phyloP scores from a whole-genome alignment of 2,797 vertebrate species.

The Lepidocolaptes lacrymiger region DNA sequence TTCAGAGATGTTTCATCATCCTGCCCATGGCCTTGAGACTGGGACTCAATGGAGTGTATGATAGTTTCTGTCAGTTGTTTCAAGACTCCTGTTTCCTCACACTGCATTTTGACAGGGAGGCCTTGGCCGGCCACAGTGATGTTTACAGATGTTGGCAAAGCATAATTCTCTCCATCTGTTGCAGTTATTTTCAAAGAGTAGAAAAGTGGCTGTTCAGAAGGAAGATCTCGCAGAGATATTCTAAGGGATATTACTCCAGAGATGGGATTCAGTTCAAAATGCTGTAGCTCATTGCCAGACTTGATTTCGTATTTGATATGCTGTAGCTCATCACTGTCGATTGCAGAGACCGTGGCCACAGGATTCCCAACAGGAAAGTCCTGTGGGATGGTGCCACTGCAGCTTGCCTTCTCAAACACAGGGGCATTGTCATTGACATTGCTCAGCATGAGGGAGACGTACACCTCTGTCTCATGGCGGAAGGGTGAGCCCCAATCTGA shows the following conservation, averaged over 20 bases:
- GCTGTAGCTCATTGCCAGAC: conserved; percentile 87
- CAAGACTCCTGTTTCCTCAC: conserved; percentile 88
- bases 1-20: conserved; percentile 87
- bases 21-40: conserved; percentile 77
- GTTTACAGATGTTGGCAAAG: conserved; percentile 85
- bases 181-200: conserved; percentile 87
- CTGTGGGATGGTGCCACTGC: conserved; percentile 85
- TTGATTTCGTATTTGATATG: conserved; percentile 87
- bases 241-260: conserved; percentile 86
- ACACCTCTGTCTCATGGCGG: conserved; percentile 86
- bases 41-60: conserved; percentile 87
- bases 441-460: conserved; percentile 87
- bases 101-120: conserved; percentile 77
- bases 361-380: conserved; percentile 81
- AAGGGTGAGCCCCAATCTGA: conserved; percentile 93
- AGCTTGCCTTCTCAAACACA: conserved; percentile 89
- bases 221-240: conserved; percentile 75
- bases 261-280: conserved; percentile 87
- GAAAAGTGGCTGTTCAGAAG: conserved; percentile 51
- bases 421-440: conserved; percentile 94
- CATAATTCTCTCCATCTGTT: conserved; percentile 87
- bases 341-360: conserved; percentile 85
- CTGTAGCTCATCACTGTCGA: conserved; percentile 93
- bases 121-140: conserved; percentile 82
- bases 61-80: conserved; percentile 88